phyloP scores from a whole-genome alignment of 2,113 vertebrate species.

The Uropsilus gracilis region DNA sequence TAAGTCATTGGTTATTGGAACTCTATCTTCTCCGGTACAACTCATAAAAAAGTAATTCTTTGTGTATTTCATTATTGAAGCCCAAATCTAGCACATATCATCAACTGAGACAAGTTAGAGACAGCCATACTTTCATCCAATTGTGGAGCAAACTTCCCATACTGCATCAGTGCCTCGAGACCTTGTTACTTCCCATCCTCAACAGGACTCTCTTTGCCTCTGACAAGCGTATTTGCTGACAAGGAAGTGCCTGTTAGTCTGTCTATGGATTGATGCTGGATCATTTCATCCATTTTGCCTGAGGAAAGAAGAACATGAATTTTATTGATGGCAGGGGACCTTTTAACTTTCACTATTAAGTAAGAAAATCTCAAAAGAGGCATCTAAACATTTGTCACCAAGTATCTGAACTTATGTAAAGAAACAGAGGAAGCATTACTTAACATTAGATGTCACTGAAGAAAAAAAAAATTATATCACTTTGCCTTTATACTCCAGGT shows the following conservation, averaged over 20 bases:
- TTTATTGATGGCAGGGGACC: slow-evolving; percentile 8
- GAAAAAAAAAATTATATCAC: neutral
- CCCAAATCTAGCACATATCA: neutral
- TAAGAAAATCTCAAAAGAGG: slow-evolving; percentile 48
- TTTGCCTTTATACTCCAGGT: neutral
- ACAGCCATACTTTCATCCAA: neutral
- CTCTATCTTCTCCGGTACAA: slow-evolving; percentile 7
- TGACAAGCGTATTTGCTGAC: slow-evolving; percentile 17
- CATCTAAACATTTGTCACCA: slow-evolving; percentile 54
- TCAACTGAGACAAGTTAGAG: neutral
- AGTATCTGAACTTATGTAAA: slow-evolving; percentile 1
- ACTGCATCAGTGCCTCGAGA: neutral
- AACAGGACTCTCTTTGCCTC: neutral
- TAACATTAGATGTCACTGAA: neutral
- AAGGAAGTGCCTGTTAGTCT: slow-evolving; percentile 37
- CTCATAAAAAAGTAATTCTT: slow-evolving; percentile 71
- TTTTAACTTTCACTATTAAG: slow-evolving; percentile 60
- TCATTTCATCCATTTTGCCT: slow-evolving; percentile 48
- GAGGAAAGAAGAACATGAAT: slow-evolving; percentile 54
- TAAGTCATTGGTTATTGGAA: slow-evolving; percentile 67
- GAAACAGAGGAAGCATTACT: neutral
- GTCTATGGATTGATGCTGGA: neutral
- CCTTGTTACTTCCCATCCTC: neutral
- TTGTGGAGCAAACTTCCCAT: neutral
- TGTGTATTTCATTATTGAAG: slow-evolving; percentile 53